Conservation (phyloP, 2,888 invertebrate species). For the Hoplodrina ambigua region DNA sequence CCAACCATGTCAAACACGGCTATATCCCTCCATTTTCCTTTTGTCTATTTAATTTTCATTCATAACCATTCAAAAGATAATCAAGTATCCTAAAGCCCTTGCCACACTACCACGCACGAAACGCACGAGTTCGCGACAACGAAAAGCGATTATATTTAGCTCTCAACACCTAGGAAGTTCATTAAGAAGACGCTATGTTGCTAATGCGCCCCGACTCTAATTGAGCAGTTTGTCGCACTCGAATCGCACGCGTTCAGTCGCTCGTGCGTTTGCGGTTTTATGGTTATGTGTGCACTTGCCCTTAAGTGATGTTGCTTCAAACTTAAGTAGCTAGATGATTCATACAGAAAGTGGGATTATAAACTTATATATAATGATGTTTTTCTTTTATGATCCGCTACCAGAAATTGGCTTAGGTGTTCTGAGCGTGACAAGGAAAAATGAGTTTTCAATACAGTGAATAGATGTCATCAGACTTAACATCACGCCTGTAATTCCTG, state of each 20-base stretch:
- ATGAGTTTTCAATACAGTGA: too few species aligned
- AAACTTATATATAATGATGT: not conserved
- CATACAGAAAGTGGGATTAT: too few species aligned
- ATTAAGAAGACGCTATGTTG: constrained; percentile 74
- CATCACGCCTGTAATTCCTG: too few species aligned
- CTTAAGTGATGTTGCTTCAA: constrained; percentile 25
- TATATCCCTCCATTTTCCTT: not conserved
- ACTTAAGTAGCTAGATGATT: constrained; percentile 4
- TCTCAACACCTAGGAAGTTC: constrained; percentile 79
- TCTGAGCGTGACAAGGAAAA: not conserved
- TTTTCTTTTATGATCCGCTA: not conserved
- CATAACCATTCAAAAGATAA: not conserved
- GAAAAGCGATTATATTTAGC: constrained; percentile 75
- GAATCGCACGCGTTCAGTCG: constrained; percentile 51
- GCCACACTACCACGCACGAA: constrained; percentile 56
- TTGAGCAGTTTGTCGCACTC: constrained; percentile 71
- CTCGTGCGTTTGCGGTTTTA: constrained; percentile 64
- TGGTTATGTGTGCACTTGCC: constrained; percentile 51
- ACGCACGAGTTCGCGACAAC: constrained; percentile 58
- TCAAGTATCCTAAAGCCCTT: constrained; percentile 37
- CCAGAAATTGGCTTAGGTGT: not conserved
- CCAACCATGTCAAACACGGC: too few species aligned
- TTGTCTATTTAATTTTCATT: not conserved
- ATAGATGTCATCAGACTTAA: too few species aligned
- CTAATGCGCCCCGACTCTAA: constrained; percentile 75